Conservation (phyloP, 92 coral and sea anemone genomes). For the Phenganax subtilis region DNA sequence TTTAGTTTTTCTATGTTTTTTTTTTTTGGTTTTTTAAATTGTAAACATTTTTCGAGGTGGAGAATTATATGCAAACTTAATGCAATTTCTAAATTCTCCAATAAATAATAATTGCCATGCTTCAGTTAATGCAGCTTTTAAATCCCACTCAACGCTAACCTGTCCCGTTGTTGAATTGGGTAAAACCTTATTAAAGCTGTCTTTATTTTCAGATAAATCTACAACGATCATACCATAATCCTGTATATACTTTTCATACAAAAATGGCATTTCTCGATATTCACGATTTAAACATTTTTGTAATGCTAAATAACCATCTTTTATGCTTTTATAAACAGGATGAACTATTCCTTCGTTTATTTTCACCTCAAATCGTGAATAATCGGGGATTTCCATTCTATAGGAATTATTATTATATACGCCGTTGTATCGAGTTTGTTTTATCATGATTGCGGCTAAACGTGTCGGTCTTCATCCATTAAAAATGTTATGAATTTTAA, state of each 20-base stretch:
- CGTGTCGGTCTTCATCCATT: neutral
- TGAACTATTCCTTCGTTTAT: neutral
- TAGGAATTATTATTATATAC: neutral
- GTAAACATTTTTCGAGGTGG: no score
- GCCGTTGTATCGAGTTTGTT: neutral
- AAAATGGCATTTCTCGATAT: neutral
- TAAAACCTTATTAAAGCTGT: neutral
- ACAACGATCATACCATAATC: neutral
- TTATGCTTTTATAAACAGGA: neutral
- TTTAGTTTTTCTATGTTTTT: no score
- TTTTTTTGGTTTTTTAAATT: no score
- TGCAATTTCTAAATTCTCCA: neutral
- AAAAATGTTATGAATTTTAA: no score
- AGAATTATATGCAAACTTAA: no score
- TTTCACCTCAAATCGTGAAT: neutral
- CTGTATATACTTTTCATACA: no score
- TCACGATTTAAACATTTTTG: no score
- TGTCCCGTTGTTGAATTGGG: neutral
- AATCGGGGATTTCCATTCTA: neutral
- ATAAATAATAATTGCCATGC: neutral
- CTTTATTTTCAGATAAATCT: neutral
- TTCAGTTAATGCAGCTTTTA: neutral
- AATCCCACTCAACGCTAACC: neutral
- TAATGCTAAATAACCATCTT: neutral
- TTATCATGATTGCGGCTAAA: no score